Percentiles rank a stretch among this genome's conserved stretches.
These are phyloP conservation scores for Sphyrna mokarran DNA, from an alignment of 2,113 vertebrate genomes.

Conservation along the genomic window DNA sequence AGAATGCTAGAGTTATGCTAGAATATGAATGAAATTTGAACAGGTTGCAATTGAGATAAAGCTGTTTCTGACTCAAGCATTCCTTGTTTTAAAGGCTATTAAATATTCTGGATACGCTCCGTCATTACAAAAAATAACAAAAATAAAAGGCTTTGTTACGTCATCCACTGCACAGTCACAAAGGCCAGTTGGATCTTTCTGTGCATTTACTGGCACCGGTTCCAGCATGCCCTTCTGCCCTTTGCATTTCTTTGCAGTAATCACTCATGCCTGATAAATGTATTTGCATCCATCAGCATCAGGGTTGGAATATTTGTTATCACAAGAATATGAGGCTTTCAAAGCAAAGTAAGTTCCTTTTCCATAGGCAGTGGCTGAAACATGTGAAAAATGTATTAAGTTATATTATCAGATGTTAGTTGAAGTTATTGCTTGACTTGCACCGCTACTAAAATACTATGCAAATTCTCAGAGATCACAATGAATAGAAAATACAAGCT, in stretches of 20 bases:
- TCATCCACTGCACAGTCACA: conserved; percentile 57
- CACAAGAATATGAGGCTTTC: conserved; percentile 49
- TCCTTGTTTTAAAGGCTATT: conserved; percentile 50
- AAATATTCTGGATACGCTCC: conserved; percentile 61
- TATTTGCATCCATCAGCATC: conserved; percentile 45
- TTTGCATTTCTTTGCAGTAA: conserved; percentile 47
- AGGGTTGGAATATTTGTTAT: conserved; percentile 41
- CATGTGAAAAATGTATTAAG: background rate
- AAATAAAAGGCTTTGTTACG: conserved; percentile 47
- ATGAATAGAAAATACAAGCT: background rate
- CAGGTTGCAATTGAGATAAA: background rate
- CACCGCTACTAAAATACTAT: background rate
- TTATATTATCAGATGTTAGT: background rate
- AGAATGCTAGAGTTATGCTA: background rate
- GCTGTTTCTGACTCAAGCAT: no score
- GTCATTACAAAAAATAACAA: conserved; percentile 59
- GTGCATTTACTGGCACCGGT: conserved; percentile 42
- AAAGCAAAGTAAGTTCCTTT: conserved; percentile 57
- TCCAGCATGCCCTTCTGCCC: conserved; percentile 43
- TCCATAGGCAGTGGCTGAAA: conserved; percentile 45
- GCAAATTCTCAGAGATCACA: background rate
- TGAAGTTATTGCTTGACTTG: background rate
- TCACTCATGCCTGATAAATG: conserved; percentile 56
- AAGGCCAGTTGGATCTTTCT: conserved; percentile 39
- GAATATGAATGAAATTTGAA: background rate